These are phyloP conservation scores for Chaetophractus vellerosus DNA, from an alignment of 2,797 vertebrate species.

Conservation along the genomic window DNA sequence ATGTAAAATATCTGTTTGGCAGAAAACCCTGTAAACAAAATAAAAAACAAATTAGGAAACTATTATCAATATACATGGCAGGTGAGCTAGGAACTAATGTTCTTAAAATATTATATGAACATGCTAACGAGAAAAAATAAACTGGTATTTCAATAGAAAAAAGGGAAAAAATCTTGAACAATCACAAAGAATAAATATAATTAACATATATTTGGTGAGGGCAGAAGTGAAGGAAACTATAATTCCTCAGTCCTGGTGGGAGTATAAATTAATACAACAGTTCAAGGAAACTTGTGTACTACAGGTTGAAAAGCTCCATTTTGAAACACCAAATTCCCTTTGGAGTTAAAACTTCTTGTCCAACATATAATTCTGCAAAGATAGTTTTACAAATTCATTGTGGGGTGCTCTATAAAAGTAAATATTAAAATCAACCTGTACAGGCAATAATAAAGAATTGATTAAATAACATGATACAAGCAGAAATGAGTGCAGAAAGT, in stretches of 20 bases:
- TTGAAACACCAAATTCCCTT: not conserved
- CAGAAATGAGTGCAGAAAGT: not conserved
- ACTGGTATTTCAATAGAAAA: constrained; percentile 13
- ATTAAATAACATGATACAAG: not conserved
- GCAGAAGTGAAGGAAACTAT: not conserved
- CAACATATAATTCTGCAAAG: not conserved
- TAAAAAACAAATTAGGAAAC: not conserved
- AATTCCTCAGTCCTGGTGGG: not conserved
- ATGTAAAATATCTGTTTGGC: not conserved
- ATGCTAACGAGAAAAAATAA: constrained; percentile 21
- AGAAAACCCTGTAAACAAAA: constrained; percentile 18
- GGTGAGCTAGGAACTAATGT: not conserved
- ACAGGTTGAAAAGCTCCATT: not conserved
- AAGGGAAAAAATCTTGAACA: not conserved
- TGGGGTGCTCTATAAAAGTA: not conserved
- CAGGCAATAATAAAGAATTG: not conserved
- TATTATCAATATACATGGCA: not conserved
- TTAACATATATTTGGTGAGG: not conserved
- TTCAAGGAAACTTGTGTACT: not conserved
- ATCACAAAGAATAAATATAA: constrained; percentile 12
- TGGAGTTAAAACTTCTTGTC: constrained; percentile 16
- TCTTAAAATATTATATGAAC: not conserved
- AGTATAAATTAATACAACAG: not conserved
- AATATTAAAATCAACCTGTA: not conserved
- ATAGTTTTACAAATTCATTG: not conserved